A percentile compares a stretch with the other conserved stretches of the same genome.
phyloP scores from a whole-genome alignment of 2,113 vertebrate genomes.

The Falcunculus frontatus region DNA sequence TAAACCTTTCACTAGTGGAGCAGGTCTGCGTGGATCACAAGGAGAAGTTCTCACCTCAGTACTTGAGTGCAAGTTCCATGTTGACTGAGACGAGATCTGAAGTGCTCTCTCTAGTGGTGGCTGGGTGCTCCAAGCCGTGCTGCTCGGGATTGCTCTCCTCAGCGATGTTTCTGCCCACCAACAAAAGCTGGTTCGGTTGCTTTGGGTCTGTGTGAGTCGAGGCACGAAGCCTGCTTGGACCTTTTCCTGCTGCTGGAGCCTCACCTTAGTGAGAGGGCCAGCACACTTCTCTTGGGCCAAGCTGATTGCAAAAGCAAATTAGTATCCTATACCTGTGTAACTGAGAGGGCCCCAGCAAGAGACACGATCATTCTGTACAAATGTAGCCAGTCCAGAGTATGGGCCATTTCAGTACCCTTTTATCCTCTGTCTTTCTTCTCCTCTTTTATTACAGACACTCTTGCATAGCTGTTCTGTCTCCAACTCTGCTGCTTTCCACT shows the following conservation, averaged over 20 bases:
- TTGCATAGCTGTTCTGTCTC: not conserved
- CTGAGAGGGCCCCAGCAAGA: not conserved
- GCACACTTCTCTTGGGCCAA: not conserved
- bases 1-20: fast-evolving
- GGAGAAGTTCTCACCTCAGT: not conserved
- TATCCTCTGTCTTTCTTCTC: not conserved
- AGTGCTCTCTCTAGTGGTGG: slow-evolving; percentile 17
- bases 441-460: not conserved
- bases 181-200: not conserved
- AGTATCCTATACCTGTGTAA: not conserved
- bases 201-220: not conserved
- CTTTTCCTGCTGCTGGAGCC: not conserved
- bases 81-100: not conserved
- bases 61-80: not conserved
- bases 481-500: not conserved
- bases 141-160: not conserved
- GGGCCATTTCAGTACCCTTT: not conserved
- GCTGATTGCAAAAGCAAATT: not conserved
- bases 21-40: not conserved
- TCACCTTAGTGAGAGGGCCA: not conserved
- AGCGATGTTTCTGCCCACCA: too few relatives aligned
- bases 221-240: too few relatives aligned
- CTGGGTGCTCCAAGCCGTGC: not conserved
- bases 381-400: not conserved
- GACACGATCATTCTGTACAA: not conserved